Conservation (phyloP, 2,888 invertebrate species). For the Globia sparganii region DNA sequence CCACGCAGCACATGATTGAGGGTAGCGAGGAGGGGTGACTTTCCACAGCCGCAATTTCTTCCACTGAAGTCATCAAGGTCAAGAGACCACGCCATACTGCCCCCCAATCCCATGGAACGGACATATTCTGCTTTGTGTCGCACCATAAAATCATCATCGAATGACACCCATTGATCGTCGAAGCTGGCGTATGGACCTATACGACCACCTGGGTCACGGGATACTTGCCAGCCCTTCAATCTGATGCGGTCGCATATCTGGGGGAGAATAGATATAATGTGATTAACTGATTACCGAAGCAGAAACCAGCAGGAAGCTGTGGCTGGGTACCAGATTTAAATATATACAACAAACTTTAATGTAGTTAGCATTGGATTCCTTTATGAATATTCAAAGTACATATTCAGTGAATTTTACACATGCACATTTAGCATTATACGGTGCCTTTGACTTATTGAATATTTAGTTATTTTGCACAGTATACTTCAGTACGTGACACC, state of each 20-base stretch:
- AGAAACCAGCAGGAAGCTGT: neutral
- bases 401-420: neutral
- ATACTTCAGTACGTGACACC: neutral
- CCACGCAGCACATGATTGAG: constrained; percentile 95
- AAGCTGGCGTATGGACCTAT: constrained; percentile 97
- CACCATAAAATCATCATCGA: constrained; percentile 96
- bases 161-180: constrained; percentile 97
- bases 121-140: constrained; percentile 95
- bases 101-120: constrained; percentile 94
- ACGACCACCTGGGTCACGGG: constrained; percentile 94
- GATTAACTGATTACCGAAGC: too few relatives aligned
- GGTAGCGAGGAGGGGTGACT: constrained; percentile 94
- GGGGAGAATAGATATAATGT: constrained; percentile 14
- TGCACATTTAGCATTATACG: neutral
- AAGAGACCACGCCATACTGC: constrained; percentile 97
- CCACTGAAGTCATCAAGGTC: constrained; percentile 97
- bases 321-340: neutral
- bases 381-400: neutral
- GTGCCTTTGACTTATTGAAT: neutral
- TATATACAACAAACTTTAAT: neutral
- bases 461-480: neutral
- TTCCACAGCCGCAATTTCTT: constrained; percentile 93
- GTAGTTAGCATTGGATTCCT: neutral
- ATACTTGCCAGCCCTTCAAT: constrained; percentile 94
- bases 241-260: constrained; percentile 95